Percentiles rank a stretch among this genome's conserved stretches.
phyloP scores from a whole-genome alignment of 2,113 vertebrate genomes.

The Notiomystis cincta region DNA sequence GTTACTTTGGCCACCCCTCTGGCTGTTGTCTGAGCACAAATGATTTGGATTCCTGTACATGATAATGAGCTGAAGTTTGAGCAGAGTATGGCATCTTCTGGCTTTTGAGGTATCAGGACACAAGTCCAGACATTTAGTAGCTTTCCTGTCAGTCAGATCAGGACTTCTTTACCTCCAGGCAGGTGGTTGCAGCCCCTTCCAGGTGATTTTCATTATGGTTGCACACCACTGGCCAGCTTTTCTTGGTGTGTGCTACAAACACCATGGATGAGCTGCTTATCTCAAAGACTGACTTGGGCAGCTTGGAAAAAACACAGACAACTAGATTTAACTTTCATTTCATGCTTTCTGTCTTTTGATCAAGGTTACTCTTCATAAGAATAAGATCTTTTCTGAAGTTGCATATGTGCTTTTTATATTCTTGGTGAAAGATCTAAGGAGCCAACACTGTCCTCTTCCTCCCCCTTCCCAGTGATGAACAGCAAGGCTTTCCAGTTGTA shows the following conservation, averaged over 20 bases:
- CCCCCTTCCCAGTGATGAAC: accelerated
- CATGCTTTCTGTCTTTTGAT: not conserved
- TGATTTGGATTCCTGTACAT: not conserved
- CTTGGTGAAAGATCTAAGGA: not conserved
- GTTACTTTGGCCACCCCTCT: not conserved
- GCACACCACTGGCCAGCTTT: not conserved
- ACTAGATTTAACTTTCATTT: not conserved
- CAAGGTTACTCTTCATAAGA: not conserved
- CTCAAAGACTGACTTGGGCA: not conserved
- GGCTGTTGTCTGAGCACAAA: accelerated
- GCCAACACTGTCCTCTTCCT: not conserved
- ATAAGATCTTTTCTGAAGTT: not conserved
- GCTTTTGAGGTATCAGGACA: not conserved
- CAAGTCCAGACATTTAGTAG: not conserved
- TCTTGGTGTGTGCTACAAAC: not conserved
- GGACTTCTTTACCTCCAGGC: not conserved
- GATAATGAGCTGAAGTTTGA: not conserved
- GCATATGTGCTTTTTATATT: not conserved
- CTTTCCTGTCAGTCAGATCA: not conserved
- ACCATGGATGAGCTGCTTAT: not conserved
- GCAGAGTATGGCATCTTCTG: not conserved
- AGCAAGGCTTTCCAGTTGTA: not conserved
- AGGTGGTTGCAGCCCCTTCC: not conserved
- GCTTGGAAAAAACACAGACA: not conserved
- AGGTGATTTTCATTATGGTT: not conserved